phyloP scores from a whole-genome alignment of 2,797 vertebrate genomes.

The Prionace glauca region DNA sequence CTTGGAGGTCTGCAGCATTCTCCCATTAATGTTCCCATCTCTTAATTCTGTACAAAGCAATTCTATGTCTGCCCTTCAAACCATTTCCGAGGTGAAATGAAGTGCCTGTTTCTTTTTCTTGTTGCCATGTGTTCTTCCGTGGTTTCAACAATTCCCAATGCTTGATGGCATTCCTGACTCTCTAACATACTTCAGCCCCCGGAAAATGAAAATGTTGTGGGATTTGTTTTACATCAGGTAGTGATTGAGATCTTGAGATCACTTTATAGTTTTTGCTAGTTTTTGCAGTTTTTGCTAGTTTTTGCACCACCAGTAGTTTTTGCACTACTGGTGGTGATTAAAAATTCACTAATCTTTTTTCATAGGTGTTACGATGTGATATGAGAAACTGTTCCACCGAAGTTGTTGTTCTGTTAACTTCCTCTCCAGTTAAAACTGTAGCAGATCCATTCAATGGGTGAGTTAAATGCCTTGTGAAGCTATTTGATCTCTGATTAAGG shows the following conservation, averaged over 20 bases:
- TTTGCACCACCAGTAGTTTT: too few species aligned
- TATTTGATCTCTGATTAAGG: neutral
- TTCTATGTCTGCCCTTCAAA: neutral
- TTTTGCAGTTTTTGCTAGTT: too few species aligned
- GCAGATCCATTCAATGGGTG: slow-evolving; percentile 15
- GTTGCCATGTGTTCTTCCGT: neutral
- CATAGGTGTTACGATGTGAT: slow-evolving; percentile 23
- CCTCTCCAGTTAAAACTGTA: slow-evolving; percentile 15
- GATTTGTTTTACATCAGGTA: neutral
- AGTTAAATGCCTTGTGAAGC: neutral
- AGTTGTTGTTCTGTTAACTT: neutral
- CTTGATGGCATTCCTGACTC: neutral
- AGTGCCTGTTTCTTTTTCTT: neutral
- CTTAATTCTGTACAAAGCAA: neutral
- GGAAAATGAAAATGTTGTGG: neutral
- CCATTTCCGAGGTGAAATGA: neutral
- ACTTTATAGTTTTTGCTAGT: neutral
- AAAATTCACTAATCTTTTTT: neutral
- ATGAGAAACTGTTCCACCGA: neutral
- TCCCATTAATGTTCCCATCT: neutral
- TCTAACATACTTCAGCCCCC: too few species aligned
- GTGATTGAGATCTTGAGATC: neutral
- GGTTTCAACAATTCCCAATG: neutral
- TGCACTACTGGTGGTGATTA: neutral
- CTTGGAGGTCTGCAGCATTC: neutral